phyloP scores from a whole-genome alignment of 2,797 vertebrate genomes.

The Sebastes hubbsi region DNA sequence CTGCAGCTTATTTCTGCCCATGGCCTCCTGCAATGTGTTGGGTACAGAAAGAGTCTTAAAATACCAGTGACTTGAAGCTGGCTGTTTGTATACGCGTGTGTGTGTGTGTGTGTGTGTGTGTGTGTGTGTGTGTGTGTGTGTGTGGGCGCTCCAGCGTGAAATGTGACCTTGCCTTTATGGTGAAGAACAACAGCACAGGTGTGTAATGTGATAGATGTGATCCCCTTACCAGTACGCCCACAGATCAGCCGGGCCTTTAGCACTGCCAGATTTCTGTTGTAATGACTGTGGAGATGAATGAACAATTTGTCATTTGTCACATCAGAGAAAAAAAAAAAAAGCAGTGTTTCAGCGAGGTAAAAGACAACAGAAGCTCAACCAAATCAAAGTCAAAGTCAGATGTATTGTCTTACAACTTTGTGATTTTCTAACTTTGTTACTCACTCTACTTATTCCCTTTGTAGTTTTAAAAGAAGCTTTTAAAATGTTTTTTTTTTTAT shows the following conservation, averaged over 20 bases:
- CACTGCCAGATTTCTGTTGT: slow-evolving; percentile 30
- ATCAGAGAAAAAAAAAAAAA: slow-evolving; percentile 18
- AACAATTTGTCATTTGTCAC: slow-evolving; percentile 47
- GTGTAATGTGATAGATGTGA: slow-evolving; percentile 63
- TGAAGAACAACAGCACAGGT: slow-evolving; percentile 56
- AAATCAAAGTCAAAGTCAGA: slow-evolving; percentile 28
- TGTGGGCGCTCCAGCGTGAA: not conserved
- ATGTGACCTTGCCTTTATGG: slow-evolving; percentile 50
- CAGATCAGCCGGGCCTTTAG: slow-evolving; percentile 42
- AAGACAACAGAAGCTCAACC: slow-evolving; percentile 19
- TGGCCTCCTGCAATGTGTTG: not conserved
- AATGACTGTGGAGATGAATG: slow-evolving; percentile 53
- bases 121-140: not conserved
- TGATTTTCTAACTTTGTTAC: not conserved
- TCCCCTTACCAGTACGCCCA: slow-evolving; percentile 39
- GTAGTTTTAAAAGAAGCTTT: not conserved
- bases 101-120: not conserved
- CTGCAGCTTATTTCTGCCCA: not conserved
- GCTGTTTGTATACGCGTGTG: not conserved
- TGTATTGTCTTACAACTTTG: slow-evolving; percentile 3
- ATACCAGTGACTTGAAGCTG: not conserved
- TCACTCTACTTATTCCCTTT: not conserved
- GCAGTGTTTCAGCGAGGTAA: not conserved
- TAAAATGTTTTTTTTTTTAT: not conserved
- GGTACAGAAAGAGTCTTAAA: slow-evolving; percentile 2